Evolutionary conservation across 2,797 vertebrate species (phyloP), one percentile per base, ranked within the genome.

Genomic region (Urocyon cinereoargenteus): DNA sequence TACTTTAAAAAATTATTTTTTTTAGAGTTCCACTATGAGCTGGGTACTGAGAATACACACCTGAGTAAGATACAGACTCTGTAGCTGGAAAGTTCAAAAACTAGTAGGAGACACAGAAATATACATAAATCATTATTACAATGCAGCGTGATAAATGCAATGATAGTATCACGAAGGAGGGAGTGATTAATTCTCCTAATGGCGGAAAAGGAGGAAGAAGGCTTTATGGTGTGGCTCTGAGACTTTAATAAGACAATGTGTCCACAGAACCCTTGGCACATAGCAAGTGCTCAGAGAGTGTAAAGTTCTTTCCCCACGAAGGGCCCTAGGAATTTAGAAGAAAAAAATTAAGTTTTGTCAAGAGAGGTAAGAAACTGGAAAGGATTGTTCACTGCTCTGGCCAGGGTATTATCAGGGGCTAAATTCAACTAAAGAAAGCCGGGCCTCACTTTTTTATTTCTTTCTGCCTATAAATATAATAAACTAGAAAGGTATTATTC

Each of bases 401-500:
- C 5, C 68, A 66, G 66, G 59, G 61, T 12, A 24, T 31, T 72
- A 53, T 28, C 36, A 78, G 92, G 49, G 62, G 24, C 31, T 68
- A 59, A 59, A 90, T 34, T 95, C n/a, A 81, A n/a, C 89, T n/a
- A 28, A 66, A 66, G 53, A 68, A 86, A 66, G 15, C 6, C 64
- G 53, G 57, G 1, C 49, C 61, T 22, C 36, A 53, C 21, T 53
- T 78, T 84, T 84, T 73, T 81, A 75, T 61, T 91, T 90, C 53
- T 86, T 89, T n/a, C 59, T 86, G 31, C 51, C n/a, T 15, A 34
- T 14, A 82, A 91, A 51, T 28, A 68, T 13, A 24, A 12, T 82
- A 95, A 95, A 45, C 18, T 59, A 88, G 72, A 94, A 92, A 97
- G 22, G 68, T 40, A 85, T 31, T 45, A 55, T 78, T 73, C 51